A percentile compares a stretch with the other conserved stretches of the same genome.
These are phyloP conservation scores for Baronia brevicornis DNA, from an alignment of 2,888 invertebrate genomes.

Conservation along the genomic window DNA sequence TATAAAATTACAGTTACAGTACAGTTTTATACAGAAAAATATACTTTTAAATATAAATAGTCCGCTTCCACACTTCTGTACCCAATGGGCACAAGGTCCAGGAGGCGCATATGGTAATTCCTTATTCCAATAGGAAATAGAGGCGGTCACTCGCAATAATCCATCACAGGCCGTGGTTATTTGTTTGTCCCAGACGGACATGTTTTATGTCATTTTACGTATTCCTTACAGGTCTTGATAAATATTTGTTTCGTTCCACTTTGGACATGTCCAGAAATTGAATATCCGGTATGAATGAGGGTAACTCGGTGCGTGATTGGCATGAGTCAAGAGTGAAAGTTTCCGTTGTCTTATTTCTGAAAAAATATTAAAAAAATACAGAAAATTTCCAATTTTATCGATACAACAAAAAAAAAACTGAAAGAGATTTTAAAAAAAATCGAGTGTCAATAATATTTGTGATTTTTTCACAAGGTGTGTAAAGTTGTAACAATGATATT, in stretches of 20 bases:
- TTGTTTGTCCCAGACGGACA: conserved; percentile 55
- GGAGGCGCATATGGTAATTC: conserved; percentile 73
- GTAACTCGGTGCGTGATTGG: conserved; percentile 55
- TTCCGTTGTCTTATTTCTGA: conserved; percentile 1
- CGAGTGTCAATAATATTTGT: too few species aligned
- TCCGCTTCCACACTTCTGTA: conserved; percentile 33
- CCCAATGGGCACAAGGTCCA: conserved; percentile 36
- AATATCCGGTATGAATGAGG: conserved; percentile 59
- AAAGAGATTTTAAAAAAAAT: too few species aligned
- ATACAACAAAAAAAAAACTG: too few species aligned
- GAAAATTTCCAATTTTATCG: too few species aligned
- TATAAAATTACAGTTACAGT: too few species aligned
- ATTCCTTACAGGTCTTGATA: conserved; percentile 75
- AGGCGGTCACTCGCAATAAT: conserved; percentile 74
- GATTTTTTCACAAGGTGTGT: too few species aligned
- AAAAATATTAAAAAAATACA: too few species aligned
- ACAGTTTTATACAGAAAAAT: too few species aligned
- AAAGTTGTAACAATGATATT: too few species aligned
- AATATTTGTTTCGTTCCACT: conserved; percentile 69
- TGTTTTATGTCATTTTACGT: conserved; percentile 71
- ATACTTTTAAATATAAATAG: conserved; percentile 15
- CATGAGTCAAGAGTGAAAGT: conserved; percentile 30
- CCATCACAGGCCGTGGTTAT: conserved; percentile 60
- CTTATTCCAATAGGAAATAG: conserved; percentile 75
- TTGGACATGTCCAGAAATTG: conserved; percentile 69